Percentiles rank a stretch among this genome's conserved stretches.
These are phyloP conservation scores for Sardina pilchardus DNA, from an alignment of 2,113 vertebrate genomes.

Conservation along the genomic window DNA sequence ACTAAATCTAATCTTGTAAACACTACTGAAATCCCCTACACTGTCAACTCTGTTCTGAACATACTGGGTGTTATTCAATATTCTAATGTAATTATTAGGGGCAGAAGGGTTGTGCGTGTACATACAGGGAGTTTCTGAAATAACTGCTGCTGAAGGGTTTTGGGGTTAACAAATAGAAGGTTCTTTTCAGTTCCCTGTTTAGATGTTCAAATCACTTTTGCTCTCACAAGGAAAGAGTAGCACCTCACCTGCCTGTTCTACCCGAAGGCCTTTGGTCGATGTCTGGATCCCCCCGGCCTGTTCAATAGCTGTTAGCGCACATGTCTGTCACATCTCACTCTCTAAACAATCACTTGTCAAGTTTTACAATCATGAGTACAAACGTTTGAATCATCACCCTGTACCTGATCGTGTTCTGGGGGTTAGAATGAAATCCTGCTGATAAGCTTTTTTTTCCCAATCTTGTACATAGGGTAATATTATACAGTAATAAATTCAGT, in stretches of 20 bases:
- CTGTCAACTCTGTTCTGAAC: too few relatives aligned
- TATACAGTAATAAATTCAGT: constrained; percentile 66
- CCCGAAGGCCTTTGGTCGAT: background rate
- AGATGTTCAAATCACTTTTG: background rate
- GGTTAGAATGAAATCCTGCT: background rate
- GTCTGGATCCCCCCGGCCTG: background rate
- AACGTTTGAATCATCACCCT: constrained; percentile 1
- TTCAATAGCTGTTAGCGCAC: background rate
- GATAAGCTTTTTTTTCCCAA: constrained; percentile 47
- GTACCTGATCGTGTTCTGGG: background rate
- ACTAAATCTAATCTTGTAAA: background rate
- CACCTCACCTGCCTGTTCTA: background rate
- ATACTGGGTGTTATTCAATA: background rate
- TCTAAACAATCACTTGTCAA: background rate
- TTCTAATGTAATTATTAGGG: background rate
- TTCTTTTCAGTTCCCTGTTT: background rate
- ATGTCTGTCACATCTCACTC: background rate
- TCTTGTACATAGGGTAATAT: constrained; percentile 64
- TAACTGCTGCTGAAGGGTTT: background rate
- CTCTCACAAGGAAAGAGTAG: background rate
- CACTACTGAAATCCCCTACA: background rate
- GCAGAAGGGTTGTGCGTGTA: background rate
- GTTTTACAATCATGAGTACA: background rate
- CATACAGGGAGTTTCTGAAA: background rate
- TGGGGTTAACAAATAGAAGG: background rate